Conservation (phyloP, 2,113 vertebrate genomes). For the Pithys albifrons region DNA sequence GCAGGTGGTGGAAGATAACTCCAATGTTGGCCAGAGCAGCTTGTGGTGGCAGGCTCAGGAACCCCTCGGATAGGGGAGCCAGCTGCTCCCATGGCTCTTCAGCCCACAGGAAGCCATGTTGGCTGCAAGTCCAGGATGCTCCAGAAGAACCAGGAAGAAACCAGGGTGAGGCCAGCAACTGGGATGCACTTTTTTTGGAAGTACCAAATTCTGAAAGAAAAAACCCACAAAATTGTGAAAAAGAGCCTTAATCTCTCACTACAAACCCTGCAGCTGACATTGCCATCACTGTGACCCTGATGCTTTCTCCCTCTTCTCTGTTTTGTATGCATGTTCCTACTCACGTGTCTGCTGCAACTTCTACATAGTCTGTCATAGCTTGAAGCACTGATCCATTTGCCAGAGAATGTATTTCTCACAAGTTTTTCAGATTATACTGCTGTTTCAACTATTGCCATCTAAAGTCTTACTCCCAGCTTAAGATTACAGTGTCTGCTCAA, state of each 20-base stretch:
- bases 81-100: not conserved
- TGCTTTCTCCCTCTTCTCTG: not conserved
- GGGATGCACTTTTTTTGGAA: not conserved
- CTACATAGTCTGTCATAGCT: not conserved
- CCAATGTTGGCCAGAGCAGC: not conserved
- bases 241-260: not conserved
- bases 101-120: not conserved
- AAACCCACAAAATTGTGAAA: not conserved
- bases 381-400: not conserved
- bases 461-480: not conserved
- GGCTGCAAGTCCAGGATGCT: not conserved
- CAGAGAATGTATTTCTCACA: not conserved
- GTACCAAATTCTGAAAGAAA: not conserved
- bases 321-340: not conserved
- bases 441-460: not conserved
- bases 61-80: not conserved
- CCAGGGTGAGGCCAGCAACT: not conserved
- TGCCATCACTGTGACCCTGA: fast-evolving
- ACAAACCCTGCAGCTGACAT: too few relatives aligned
- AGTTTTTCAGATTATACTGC: not conserved
- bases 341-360: fast-evolving
- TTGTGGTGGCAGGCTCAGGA: too few relatives aligned
- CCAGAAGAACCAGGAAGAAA: not conserved
- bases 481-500: not conserved
- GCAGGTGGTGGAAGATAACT: not conserved